These are phyloP conservation scores for Parochlus steinenii DNA, from an alignment of 2,888 invertebrate species.

Conservation along the genomic window DNA sequence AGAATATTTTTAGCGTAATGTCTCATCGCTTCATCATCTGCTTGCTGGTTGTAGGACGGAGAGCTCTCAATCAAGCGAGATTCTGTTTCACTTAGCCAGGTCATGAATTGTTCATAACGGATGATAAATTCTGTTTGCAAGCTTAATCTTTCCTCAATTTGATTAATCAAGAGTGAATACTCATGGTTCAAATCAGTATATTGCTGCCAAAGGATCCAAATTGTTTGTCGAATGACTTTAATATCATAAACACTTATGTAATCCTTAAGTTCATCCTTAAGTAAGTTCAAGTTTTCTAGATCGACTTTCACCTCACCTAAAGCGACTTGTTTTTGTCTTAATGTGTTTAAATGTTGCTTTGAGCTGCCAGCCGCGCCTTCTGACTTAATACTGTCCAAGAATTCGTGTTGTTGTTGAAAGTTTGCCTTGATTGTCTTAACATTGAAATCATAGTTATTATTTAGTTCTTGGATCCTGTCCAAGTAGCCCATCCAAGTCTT, in stretches of 20 bases:
- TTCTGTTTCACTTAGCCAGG: constrained; percentile 56
- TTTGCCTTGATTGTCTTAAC: constrained; percentile 39
- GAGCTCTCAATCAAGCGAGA: constrained; percentile 42
- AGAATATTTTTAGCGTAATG: constrained; percentile 57
- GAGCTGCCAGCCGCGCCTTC: constrained; percentile 39
- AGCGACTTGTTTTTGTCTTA: constrained; percentile 13
- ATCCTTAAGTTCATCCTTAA: constrained; percentile 69
- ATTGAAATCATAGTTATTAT: constrained; percentile 44
- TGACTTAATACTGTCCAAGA: constrained; percentile 39
- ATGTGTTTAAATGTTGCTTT: constrained; percentile 31
- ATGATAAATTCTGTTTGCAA: constrained; percentile 53
- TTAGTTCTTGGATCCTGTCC: constrained; percentile 43
- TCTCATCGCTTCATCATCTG: constrained; percentile 42
- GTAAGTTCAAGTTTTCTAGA: constrained; percentile 52
- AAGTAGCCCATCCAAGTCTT: constrained; percentile 69
- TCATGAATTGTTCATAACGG: constrained; percentile 43
- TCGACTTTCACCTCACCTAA: constrained; percentile 40
- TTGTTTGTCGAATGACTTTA: constrained; percentile 58
- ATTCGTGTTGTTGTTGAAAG: constrained; percentile 47
- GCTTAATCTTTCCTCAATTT: constrained; percentile 56
- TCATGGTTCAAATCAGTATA: constrained; percentile 68
- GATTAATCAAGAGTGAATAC: constrained; percentile 50
- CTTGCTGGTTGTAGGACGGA: constrained; percentile 39
- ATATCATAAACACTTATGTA: constrained; percentile 71
- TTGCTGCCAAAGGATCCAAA: constrained; percentile 64